Conservation (phyloP, 2,888 invertebrate genomes). For the Drosophila kokeensis region DNA sequence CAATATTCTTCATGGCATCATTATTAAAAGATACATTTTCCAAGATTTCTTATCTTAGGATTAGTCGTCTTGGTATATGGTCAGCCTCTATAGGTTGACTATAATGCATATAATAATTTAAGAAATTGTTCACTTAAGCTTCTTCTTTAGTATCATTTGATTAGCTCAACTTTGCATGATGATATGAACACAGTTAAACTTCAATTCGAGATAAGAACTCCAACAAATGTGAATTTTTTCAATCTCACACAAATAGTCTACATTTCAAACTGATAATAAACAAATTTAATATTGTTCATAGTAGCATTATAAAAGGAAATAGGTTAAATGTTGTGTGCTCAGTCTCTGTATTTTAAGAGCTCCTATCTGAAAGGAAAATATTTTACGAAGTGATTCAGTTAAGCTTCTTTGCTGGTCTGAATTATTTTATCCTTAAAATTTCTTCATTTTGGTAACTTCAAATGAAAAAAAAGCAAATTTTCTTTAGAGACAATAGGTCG, state of each 20-base stretch:
- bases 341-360: neutral
- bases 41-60: neutral
- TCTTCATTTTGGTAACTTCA: neutral
- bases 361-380: neutral
- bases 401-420: neutral
- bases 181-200: too few relatives aligned
- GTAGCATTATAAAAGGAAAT: neutral
- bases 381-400: neutral
- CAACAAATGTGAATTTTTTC: too few relatives aligned
- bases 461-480: neutral
- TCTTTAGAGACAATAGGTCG: neutral
- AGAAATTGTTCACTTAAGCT: neutral
- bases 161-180: too few relatives aligned
- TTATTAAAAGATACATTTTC: neutral
- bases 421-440: neutral
- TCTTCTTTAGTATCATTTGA: too few relatives aligned
- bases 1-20: neutral
- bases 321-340: neutral
- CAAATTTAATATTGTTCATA: neutral
- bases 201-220: too few relatives aligned
- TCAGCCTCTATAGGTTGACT: neutral
- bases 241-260: too few relatives aligned
- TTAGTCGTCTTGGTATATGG: neutral
- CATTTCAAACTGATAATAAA: neutral
- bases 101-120: neutral